Evolutionary conservation across 2,888 invertebrate species (phyloP), one percentile per base, ranked within the genome.

Genomic region (Anagyrus pseudococci): DNA sequence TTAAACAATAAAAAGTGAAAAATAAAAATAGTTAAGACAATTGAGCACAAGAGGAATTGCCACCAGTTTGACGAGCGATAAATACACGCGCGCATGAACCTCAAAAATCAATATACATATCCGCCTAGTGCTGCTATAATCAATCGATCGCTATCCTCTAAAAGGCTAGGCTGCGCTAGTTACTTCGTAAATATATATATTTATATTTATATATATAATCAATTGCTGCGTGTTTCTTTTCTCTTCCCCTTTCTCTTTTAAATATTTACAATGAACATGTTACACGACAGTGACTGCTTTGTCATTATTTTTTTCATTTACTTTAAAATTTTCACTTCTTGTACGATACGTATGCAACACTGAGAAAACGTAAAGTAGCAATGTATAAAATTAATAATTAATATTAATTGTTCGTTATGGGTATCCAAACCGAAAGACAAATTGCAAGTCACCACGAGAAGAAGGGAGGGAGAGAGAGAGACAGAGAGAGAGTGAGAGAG

Each of bases 51-150:
- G 57, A 66, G 60, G 60, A 66, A 66, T 66, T 66, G 66, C 63
- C 66, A 66, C 60, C 60, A 63, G 63, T 60, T 60, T 8, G 48
- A 40, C 53, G 60, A 57, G 60, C 59, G 60, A 47, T 59, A 62
- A 58, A 59, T 56, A 56, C 26, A 61, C 58, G 26, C 61, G 57
- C 59, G 53, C 46, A 56, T 48, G 56, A 62, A 62, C 41, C 46
- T 65, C 56, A 59, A 66, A 65, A 63, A 66, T 63, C 58, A 66
- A 66, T 66, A 66, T 66, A 66, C 66, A 66, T 63, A 60, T 4
- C 63, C 59, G 57, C 60, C 59, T 66, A 63, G 54, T 63, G 60
- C 57, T 66, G 60, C 66, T 62, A 50, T 63, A 63, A 29, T 60
- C 57, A 60, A 62, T 62, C 62, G 66, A 66, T 43, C 60, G 26